Percentiles rank a stretch among this genome's conserved stretches.
Evolutionary conservation across 2,888 invertebrate genomes (phyloP).

Genomic region (Parnassius apollo): DNA sequence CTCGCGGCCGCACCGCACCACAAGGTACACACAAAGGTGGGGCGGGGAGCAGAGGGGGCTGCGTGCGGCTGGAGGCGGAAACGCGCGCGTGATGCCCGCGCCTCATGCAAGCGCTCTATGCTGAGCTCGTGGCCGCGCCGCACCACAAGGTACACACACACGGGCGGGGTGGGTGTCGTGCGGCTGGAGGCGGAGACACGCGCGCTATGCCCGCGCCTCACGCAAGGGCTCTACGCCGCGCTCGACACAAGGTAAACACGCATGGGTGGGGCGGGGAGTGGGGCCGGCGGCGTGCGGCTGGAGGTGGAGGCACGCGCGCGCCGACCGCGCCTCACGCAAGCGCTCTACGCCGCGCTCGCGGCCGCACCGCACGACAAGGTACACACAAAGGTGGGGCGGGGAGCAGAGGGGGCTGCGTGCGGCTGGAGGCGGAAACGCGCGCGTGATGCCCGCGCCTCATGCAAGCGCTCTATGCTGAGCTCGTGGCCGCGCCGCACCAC

Average conservation of each 20-base stretch:
- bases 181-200: too few relatives aligned
- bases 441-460: too few relatives aligned
- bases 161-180: constrained; percentile 27
- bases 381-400: too few relatives aligned
- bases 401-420: too few relatives aligned
- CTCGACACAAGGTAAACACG: constrained; percentile 56
- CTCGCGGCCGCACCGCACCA: constrained; percentile 69
- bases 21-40: constrained; percentile 35
- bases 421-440: too few relatives aligned
- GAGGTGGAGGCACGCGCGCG: constrained; percentile 39
- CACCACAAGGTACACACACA: constrained; percentile 30
- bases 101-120: constrained; percentile 29
- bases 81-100: too few relatives aligned
- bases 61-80: too few relatives aligned
- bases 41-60: too few relatives aligned
- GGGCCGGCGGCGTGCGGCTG: constrained; percentile 37
- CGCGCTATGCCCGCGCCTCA: constrained; percentile 36
- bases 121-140: constrained; percentile 30
- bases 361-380: constrained; percentile 53
- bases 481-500: constrained; percentile 31
- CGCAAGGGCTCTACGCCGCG: constrained; percentile 67
- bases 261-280: constrained; percentile 33
- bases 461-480: constrained; percentile 31
- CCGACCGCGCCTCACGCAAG: constrained; percentile 39
- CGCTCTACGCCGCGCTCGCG: constrained; percentile 79